Evolutionary conservation across 2,797 vertebrate species (phyloP).

Genomic region (Sparidentex hasta): DNA sequence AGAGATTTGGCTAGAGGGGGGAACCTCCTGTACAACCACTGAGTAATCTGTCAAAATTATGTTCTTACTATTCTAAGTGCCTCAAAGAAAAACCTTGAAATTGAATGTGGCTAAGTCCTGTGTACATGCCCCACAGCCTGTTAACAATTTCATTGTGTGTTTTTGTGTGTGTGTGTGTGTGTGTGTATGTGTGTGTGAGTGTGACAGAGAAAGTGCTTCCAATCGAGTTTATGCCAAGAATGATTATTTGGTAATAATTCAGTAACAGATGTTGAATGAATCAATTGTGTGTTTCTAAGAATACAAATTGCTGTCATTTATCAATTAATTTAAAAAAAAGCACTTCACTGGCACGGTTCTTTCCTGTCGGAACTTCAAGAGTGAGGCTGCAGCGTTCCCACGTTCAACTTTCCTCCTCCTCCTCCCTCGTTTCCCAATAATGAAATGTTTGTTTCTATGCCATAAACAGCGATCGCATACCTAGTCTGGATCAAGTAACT

Average conservation of each 20-base stretch:
- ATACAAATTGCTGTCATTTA: background rate
- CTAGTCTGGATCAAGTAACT: conserved; percentile 61
- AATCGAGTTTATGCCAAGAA: conserved; percentile 6
- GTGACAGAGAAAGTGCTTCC: conserved; percentile 7
- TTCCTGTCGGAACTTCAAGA: conserved; percentile 5
- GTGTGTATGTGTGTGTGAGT: conserved; percentile 18
- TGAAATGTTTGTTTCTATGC: conserved; percentile 54
- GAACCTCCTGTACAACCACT: conserved; percentile 9
- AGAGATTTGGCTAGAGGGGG: conserved; percentile 33
- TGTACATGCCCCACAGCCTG: conserved; percentile 42
- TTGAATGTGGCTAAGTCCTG: conserved; percentile 27
- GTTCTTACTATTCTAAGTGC: conserved; percentile 29
- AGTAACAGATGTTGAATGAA: conserved; percentile 23
- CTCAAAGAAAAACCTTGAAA: conserved; percentile 34
- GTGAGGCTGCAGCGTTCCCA: conserved; percentile 43
- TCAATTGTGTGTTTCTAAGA: background rate
- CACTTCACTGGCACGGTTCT: background rate
- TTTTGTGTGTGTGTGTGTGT: conserved; percentile 15
- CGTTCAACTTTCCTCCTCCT: conserved; percentile 32
- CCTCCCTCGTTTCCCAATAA: conserved; percentile 34
- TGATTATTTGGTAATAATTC: background rate
- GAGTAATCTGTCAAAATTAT: conserved; percentile 55
- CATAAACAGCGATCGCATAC: conserved; percentile 56
- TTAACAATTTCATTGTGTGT: conserved; percentile 45
- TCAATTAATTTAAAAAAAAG: background rate